Evolutionary conservation across 1,140 invertebrate species (phyloP).

Genomic region (Heliconius congener): DNA sequence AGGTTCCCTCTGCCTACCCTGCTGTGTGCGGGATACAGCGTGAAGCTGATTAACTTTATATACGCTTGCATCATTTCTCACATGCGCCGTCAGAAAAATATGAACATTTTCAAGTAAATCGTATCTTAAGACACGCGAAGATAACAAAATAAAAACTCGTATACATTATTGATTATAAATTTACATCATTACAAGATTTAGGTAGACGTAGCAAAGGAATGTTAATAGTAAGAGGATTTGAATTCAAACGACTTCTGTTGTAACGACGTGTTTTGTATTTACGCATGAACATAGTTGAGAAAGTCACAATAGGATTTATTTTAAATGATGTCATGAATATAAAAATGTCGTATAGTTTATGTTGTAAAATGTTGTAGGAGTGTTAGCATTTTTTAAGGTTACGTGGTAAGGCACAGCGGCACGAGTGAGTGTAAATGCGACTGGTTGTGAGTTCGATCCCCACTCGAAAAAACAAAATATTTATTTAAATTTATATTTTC

Average conservation of each 20-base stretch:
- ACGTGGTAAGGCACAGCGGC: no score
- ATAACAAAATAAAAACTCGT: background rate
- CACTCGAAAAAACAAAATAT: no score
- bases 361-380: background rate
- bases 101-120: background rate
- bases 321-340: background rate
- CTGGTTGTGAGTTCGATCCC: no score
- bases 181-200: background rate
- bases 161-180: background rate
- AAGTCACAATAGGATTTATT: slow-evolving; percentile 2
- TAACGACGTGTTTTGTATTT: slow-evolving; percentile 9
- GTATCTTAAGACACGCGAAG: background rate
- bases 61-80: no score
- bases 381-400: background rate
- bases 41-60: no score
- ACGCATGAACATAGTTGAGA: slow-evolving; percentile 1
- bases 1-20: no score
- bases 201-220: background rate
- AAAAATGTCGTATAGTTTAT: background rate
- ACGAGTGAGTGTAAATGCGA: no score
- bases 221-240: slow-evolving; percentile 22
- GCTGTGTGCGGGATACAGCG: no score
- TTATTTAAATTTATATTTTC: no score
- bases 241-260: slow-evolving; percentile 13
- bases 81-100: background rate